Percentiles rank a stretch among this genome's conserved stretches.
Evolutionary conservation across 2,113 vertebrate species (phyloP).

Genomic region (Alligator sinensis): DNA sequence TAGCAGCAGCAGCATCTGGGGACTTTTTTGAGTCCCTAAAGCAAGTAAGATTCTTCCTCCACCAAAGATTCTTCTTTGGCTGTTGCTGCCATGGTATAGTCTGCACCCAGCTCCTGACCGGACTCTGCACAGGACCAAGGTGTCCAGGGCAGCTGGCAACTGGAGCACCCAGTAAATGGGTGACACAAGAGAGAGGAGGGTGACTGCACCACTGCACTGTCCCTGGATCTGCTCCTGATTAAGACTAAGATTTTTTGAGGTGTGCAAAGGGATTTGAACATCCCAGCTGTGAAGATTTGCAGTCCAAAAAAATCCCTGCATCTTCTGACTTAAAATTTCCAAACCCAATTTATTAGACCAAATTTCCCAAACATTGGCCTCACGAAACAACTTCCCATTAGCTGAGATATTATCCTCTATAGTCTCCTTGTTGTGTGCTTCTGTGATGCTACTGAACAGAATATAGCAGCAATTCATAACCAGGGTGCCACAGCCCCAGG

Average conservation of each 20-base stretch:
- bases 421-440: background rate
- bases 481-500: no score
- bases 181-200: no score
- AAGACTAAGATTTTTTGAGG: conserved; percentile 18
- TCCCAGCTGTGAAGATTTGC: conserved; percentile 23
- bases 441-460: background rate
- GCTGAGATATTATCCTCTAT: background rate
- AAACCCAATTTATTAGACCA: conserved; percentile 3
- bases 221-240: background rate
- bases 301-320: conserved; percentile 2
- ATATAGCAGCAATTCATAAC: background rate
- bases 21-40: no score
- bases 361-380: conserved; percentile 24
- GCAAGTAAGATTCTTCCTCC: no score
- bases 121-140: no score
- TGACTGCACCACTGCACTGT: no score
- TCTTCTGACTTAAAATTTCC: conserved; percentile 22
- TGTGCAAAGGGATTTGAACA: background rate
- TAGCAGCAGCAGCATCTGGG: no score
- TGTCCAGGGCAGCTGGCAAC: no score
- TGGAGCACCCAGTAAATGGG: no score
- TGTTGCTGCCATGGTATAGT: no score
- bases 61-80: no score
- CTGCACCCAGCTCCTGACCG: no score
- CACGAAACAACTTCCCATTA: conserved; percentile 4